Evolutionary conservation across 2,113 vertebrate species (phyloP).

Genomic region (Azemiops feae): DNA sequence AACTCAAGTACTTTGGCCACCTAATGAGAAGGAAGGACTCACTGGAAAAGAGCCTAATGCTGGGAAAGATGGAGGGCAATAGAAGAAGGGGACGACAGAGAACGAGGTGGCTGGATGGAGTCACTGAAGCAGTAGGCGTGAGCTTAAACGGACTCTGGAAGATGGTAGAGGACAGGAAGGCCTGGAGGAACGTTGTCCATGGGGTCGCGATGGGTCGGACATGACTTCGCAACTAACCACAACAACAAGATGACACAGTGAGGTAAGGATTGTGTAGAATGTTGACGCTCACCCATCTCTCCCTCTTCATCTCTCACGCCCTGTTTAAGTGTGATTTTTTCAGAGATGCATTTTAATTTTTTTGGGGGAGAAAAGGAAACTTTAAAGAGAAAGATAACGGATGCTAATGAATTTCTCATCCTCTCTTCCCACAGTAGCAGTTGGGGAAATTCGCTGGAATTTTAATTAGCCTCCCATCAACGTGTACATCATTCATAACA

Average conservation of each 20-base stretch:
- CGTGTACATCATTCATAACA: constrained; percentile 26
- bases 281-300: background rate
- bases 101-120: too few relatives aligned
- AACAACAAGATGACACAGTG: background rate
- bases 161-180: too few relatives aligned
- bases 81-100: too few relatives aligned
- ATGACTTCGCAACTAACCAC: too few relatives aligned
- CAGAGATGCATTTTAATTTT: background rate
- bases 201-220: too few relatives aligned
- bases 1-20: too few relatives aligned
- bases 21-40: too few relatives aligned
- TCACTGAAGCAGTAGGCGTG: too few relatives aligned
- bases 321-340: background rate
- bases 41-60: too few relatives aligned
- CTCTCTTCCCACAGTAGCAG: background rate
- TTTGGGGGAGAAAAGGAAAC: constrained; percentile 9
- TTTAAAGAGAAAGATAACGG: constrained; percentile 19
- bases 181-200: too few relatives aligned
- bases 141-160: too few relatives aligned
- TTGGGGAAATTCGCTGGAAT: background rate
- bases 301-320: background rate
- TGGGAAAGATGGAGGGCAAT: too few relatives aligned
- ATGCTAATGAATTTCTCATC: constrained; percentile 20
- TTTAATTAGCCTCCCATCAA: constrained; percentile 32
- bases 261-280: background rate